Evolutionary conservation across 2,888 invertebrate genomes (phyloP).

Genomic region (Eudasyphora cyanicolor): DNA sequence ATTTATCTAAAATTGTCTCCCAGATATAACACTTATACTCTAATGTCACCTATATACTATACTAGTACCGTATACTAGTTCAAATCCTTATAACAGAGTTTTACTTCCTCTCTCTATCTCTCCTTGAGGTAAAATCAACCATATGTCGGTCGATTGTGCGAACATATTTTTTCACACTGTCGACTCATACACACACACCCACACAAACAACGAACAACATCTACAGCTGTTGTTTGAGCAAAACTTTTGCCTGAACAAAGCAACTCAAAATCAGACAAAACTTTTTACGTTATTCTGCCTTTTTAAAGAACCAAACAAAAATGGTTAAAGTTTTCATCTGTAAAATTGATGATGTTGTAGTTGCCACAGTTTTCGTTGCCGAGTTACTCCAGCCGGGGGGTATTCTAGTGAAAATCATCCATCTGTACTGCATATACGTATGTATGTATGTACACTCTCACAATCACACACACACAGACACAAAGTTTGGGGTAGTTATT

Average conservation of each 20-base stretch:
- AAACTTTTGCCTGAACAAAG: not conserved
- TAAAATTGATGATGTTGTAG: not conserved
- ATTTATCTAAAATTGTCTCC: too few species aligned
- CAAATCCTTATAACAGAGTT: too few species aligned
- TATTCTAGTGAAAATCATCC: not conserved
- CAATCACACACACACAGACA: not conserved
- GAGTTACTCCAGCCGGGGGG: not conserved
- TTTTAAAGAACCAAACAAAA: not conserved
- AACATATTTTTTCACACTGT: not conserved
- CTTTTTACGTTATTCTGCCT: not conserved
- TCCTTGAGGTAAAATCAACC: too few species aligned
- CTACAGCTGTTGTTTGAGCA: not conserved
- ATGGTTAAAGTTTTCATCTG: not conserved
- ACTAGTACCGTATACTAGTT: too few species aligned
- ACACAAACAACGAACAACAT: too few species aligned
- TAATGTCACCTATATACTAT: too few species aligned
- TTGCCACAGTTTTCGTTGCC: not conserved
- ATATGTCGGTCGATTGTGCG: not conserved
- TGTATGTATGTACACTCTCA: too few species aligned
- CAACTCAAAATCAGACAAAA: not conserved
- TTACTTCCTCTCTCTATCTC: not conserved
- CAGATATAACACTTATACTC: too few species aligned
- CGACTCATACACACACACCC: too few species aligned
- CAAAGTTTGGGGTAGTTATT: not conserved
- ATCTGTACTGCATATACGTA: too few species aligned